Evolutionary conservation across 2,113 vertebrate species (phyloP), one percentile per base, ranked within the genome.

Genomic region (Mesitornis unicolor): DNA sequence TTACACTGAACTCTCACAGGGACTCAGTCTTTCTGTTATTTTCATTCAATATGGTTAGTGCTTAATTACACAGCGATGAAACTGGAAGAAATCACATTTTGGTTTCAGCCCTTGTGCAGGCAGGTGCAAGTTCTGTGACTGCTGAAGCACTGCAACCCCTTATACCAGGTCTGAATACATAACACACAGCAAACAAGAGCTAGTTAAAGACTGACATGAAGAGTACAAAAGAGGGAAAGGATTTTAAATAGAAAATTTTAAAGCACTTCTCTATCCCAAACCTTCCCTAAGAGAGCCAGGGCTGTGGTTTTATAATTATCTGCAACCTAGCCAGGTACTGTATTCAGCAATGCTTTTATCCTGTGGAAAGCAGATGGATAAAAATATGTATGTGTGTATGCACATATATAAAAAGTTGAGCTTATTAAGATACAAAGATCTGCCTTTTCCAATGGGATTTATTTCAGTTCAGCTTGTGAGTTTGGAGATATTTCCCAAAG

Each of bases 401-500:
- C 59, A 86, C 20, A 48, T 76, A 67, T 18, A 74, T 36, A 40
- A 73, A 63, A 94, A 68, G 9, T 28, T 47, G 74, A 83, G 59
- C 47, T 77, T 95, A 74, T 92, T 95, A 84, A 95, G 88, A 91
- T 45, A 95, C 70, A 63, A 77, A 83, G 48, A 77, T 78, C 31
- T 73, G 59, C 65, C 51, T 87, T 92, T 96, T 89, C 91, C 76
- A 67, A 9, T 0, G 56, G 83, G 89, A 87, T 76, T 86, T 81
- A 73, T 78, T 73, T 86, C 40, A 82, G 75, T 95, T 86, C 68
- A 65, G 31, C 28, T 65, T 82, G 42, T 28, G 45, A 81, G 81
- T 89, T 54, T 75, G 65, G 69, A 91, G 40, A 29, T 78, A 90
- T 95, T 94, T 96, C 95, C 97, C 95, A 90, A 81, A 92, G 91